phyloP scores from a whole-genome alignment of 2,888 invertebrate species.

The Agrochola litura region DNA sequence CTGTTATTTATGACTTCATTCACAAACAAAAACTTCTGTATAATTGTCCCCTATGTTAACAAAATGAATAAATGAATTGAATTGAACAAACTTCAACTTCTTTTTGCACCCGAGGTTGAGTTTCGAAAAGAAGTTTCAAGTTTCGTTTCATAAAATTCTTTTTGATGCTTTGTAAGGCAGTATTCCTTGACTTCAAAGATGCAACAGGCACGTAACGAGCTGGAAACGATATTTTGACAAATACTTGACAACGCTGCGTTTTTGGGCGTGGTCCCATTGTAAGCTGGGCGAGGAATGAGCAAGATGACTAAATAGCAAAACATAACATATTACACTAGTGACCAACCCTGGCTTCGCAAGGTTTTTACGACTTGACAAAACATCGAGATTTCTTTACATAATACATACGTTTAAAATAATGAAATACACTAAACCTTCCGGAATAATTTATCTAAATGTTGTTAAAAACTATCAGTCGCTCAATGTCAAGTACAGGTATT shows the following conservation, averaged over 20 bases:
- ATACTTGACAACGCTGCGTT: constrained; percentile 21
- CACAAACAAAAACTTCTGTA: background rate
- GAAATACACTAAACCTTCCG: too few relatives aligned
- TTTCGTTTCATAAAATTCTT: background rate
- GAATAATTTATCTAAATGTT: too few relatives aligned
- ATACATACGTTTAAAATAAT: too few relatives aligned
- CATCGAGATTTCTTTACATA: too few relatives aligned
- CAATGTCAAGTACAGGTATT: too few relatives aligned
- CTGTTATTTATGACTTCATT: background rate
- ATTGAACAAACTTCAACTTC: background rate
- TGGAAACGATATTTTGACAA: constrained; percentile 11
- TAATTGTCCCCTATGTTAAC: background rate
- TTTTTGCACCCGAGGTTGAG: background rate
- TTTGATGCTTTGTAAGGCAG: background rate
- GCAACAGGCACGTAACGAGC: constrained; percentile 17
- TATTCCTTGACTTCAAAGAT: background rate
- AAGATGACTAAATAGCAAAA: background rate
- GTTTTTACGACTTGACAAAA: too few relatives aligned
- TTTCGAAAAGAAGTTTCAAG: background rate
- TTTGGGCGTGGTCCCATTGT: background rate
- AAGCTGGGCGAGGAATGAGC: constrained; percentile 1
- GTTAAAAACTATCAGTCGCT: too few relatives aligned
- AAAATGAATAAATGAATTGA: background rate
- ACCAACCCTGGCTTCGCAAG: too few relatives aligned
- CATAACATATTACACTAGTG: too few relatives aligned